A percentile compares a stretch with the other conserved stretches of the same genome.
phyloP scores from a whole-genome alignment of 2,113 vertebrate genomes.

The Odontesthes bonariensis region DNA sequence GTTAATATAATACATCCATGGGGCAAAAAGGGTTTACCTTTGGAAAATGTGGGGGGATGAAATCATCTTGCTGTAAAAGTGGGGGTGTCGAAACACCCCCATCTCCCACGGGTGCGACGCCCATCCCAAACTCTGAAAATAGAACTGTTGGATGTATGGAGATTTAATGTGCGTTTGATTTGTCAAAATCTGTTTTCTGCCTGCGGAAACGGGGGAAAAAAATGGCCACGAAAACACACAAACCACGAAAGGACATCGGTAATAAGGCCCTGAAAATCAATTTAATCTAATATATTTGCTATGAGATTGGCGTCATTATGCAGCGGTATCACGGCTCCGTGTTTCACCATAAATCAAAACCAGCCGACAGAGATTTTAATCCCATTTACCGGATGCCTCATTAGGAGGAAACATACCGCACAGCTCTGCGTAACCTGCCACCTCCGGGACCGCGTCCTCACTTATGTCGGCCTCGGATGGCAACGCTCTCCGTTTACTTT shows the following conservation, averaged over 20 bases:
- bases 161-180: conserved; percentile 21
- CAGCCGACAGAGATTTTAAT: conserved; percentile 43
- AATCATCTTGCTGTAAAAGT: too few species aligned
- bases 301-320: conserved; percentile 23
- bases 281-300: conserved; percentile 21
- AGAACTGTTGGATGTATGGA: neutral
- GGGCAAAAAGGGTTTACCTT: too few species aligned
- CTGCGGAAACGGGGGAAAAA: neutral
- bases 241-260: neutral
- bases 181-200: conserved; percentile 1
- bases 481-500: neutral
- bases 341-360: conserved; percentile 22
- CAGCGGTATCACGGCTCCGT: conserved; percentile 1
- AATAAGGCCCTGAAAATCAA: neutral
- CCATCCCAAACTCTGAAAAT: conserved; percentile 7
- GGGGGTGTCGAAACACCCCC: too few species aligned
- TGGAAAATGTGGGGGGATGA: too few species aligned
- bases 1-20: too few species aligned
- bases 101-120: too few species aligned
- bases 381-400: conserved; percentile 48
- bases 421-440: neutral
- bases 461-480: neutral
- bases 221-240: neutral
- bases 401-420: conserved; percentile 28
- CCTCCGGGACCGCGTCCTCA: neutral